Evolutionary conservation across 2,113 vertebrate species (phyloP).

Genomic region (Chaetodon auriga): DNA sequence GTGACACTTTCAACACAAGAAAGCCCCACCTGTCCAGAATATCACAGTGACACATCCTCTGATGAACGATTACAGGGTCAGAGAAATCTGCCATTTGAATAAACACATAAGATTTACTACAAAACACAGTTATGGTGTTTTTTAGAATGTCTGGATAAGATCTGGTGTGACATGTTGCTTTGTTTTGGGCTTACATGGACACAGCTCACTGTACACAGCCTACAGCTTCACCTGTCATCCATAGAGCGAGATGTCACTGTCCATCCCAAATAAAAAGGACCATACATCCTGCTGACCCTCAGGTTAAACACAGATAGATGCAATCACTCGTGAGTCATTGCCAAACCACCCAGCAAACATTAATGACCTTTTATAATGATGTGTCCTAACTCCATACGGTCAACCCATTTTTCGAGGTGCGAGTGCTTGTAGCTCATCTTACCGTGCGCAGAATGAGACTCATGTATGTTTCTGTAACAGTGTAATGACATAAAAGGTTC

Average conservation of each 20-base stretch:
- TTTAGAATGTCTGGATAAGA: not conserved
- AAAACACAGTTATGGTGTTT: conserved; percentile 23
- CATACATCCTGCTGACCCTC: conserved; percentile 39
- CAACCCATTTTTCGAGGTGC: conserved; percentile 31
- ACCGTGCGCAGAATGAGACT: conserved; percentile 15
- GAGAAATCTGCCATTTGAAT: not conserved
- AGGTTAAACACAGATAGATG: conserved; percentile 68
- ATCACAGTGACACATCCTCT: conserved; percentile 37
- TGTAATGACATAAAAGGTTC: conserved; percentile 50
- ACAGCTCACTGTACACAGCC: not conserved
- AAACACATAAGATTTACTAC: not conserved
- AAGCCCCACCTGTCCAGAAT: conserved; percentile 64
- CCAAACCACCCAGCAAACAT: conserved; percentile 50
- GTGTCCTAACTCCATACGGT: conserved; percentile 48
- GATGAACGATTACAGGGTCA: not conserved
- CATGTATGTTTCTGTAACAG: conserved; percentile 15
- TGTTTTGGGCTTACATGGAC: not conserved
- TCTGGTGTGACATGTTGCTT: conserved; percentile 12
- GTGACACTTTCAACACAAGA: conserved; percentile 65
- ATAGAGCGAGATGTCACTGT: conserved; percentile 57
- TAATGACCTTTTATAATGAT: conserved; percentile 49
- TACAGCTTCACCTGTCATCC: conserved; percentile 24
- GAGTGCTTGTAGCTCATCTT: conserved; percentile 34
- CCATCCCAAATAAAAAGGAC: conserved; percentile 51
- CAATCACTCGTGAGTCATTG: conserved; percentile 39